Percentiles rank a stretch among this genome's conserved stretches.
These are phyloP conservation scores for Lepus americanus DNA, from an alignment of 2,113 vertebrate species.

Conservation along the genomic window DNA sequence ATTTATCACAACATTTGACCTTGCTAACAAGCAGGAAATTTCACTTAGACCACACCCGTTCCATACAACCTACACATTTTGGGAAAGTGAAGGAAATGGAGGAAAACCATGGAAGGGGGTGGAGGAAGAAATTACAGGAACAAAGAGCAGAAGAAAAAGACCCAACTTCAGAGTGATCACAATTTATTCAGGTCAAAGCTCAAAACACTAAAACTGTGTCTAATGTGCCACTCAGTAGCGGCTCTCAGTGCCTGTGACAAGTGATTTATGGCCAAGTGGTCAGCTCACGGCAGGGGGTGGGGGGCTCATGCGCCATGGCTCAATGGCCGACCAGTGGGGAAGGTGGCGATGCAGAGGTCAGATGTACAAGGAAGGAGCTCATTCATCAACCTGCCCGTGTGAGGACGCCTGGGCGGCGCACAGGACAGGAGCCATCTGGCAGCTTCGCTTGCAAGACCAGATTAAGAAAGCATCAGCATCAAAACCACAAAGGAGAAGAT, in stretches of 20 bases:
- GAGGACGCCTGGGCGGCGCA: background rate
- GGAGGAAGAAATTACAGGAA: constrained; percentile 27
- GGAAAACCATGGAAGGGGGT: background rate
- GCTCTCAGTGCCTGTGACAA: constrained; percentile 57
- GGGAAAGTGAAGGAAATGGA: background rate
- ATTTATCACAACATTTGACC: background rate
- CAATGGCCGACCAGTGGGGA: background rate
- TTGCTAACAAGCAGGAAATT: background rate
- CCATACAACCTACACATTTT: background rate
- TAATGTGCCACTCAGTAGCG: constrained; percentile 41
- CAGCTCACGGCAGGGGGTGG: background rate
- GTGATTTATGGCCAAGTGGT: constrained; percentile 59
- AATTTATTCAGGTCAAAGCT: constrained; percentile 68
- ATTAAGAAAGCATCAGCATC: constrained; percentile 44
- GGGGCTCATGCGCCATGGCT: background rate
- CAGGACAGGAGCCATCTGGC: constrained; percentile 61
- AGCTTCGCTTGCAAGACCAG: constrained; percentile 44
- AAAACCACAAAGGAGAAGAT: constrained; percentile 76
- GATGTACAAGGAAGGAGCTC: background rate
- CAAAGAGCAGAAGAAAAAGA: constrained; percentile 34
- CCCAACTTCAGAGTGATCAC: background rate
- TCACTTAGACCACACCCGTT: background rate
- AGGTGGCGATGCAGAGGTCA: constrained; percentile 54
- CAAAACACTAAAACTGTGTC: constrained; percentile 69
- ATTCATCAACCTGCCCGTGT: background rate